Percentiles rank a stretch among this genome's conserved stretches.
These are phyloP conservation scores for Eupsittula cactorum DNA, from an alignment of 2,113 vertebrate genomes.

Conservation along the genomic window DNA sequence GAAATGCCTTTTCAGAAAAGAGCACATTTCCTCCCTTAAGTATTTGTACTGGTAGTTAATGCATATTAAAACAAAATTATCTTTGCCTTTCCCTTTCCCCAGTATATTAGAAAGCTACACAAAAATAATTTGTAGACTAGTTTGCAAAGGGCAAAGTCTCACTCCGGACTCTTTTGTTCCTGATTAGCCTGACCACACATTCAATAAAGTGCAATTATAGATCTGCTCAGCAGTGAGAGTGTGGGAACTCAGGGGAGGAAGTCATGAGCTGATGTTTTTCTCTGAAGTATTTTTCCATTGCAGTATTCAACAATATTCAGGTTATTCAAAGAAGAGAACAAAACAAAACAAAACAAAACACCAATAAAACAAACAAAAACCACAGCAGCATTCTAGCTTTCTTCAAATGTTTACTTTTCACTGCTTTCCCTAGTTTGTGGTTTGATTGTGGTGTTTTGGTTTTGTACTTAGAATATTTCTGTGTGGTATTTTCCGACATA, in stretches of 20 bases:
- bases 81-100: background rate
- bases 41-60: conserved; percentile 25
- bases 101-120: background rate
- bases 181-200: conserved; percentile 47
- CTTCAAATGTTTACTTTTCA: background rate
- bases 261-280: background rate
- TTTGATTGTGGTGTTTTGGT: background rate
- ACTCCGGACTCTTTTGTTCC: conserved; percentile 51
- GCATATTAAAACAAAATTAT: conserved; percentile 48
- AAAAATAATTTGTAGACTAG: conserved; percentile 36
- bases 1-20: conserved; percentile 10
- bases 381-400: background rate
- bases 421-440: background rate
- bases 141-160: conserved; percentile 56
- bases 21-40: conserved; percentile 33
- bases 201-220: conserved; percentile 49
- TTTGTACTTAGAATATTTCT: background rate
- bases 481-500: background rate
- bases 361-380: background rate
- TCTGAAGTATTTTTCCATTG: conserved; percentile 20
- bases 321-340: background rate
- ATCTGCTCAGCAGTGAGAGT: conserved; percentile 6
- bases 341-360: background rate
- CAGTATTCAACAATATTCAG: background rate
- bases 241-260: background rate